Base-by-base conservation (phyloP, 2,888 invertebrate genomes). In the Lasioglossum lativentre region DNA sequence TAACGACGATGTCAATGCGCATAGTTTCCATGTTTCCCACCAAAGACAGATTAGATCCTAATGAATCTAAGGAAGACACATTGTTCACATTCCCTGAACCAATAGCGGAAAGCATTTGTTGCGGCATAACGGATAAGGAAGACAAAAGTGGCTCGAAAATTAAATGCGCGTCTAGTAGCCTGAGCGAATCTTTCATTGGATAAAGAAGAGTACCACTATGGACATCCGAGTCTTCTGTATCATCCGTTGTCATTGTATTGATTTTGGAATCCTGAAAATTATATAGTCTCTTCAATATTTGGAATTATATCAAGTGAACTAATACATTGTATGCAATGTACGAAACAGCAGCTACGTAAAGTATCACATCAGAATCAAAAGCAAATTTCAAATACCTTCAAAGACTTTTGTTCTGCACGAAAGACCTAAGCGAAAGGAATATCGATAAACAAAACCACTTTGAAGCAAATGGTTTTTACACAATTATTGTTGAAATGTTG, bases 1-100 rank as follows among this genome's bases (percentile, higher is more conserved):
- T 98, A 89, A 99, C 99, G 8, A 99, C 98, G 95, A 99, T 99
- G 95, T 99, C 98, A 83, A 99, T 98, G 88, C 98, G 97, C 96
- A 99, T 97, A 10, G 97, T 97, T 92, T 99, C 98, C 95, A 99
- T 97, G 93, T 97, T 97, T 10, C 98, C 98, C 87, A 97, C 97
- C 74, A 98, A 96, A 6, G 98, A 98, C 88, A 98, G 96, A 95
- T 98, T 98, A 45, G 98, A 98, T 68, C 98, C 99, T 93, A 98
- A 97, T 85, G 98, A 98, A 94, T 98, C 98, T 93, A 99, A 96
- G 0, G 97, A 97, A 3, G 97, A 97, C 27, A 95, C 95, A 90
- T 97, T 96, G 88, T 96, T 95, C 84, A 96, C 95, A 68, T 96
- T 95, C 79, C 95, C 97, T 90, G 94, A 93, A 82, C 94, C 94